Evolutionary conservation across 2,888 invertebrate genomes (phyloP).

Genomic region (Drosophila buzzatii): DNA sequence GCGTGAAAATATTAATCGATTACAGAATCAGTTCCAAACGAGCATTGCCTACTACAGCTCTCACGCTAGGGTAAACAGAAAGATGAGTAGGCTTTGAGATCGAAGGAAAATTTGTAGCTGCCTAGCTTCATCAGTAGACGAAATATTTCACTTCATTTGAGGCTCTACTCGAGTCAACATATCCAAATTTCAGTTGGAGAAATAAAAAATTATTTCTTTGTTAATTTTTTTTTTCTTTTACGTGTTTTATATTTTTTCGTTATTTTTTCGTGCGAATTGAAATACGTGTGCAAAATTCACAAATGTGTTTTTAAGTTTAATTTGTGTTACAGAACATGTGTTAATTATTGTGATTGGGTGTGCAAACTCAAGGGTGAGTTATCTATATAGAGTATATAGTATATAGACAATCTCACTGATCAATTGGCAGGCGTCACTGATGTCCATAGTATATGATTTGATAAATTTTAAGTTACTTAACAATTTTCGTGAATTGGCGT

Average conservation of each 20-base stretch:
- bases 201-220: background rate
- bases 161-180: slow-evolving; percentile 1
- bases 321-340: background rate
- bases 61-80: too few species aligned
- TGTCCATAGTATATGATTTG: background rate
- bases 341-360: slow-evolving; percentile 10
- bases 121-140: background rate
- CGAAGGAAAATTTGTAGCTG: background rate
- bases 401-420: background rate
- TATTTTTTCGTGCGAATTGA: too few species aligned
- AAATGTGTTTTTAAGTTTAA: slow-evolving; percentile 2
- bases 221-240: background rate
- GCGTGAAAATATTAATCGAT: background rate
- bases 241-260: background rate
- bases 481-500: background rate
- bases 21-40: too few species aligned
- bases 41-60: background rate
- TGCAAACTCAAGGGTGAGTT: slow-evolving; percentile 2
- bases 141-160: background rate
- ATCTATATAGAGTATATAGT: background rate
- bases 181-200: slow-evolving; percentile 1
- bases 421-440: background rate
- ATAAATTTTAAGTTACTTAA: background rate
- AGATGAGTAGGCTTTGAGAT: background rate
- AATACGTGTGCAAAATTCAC: background rate